Percentiles rank a stretch among this genome's conserved stretches.
Evolutionary conservation across 2,113 vertebrate genomes (phyloP).

Genomic region (Ibidorhyncha struthersii): DNA sequence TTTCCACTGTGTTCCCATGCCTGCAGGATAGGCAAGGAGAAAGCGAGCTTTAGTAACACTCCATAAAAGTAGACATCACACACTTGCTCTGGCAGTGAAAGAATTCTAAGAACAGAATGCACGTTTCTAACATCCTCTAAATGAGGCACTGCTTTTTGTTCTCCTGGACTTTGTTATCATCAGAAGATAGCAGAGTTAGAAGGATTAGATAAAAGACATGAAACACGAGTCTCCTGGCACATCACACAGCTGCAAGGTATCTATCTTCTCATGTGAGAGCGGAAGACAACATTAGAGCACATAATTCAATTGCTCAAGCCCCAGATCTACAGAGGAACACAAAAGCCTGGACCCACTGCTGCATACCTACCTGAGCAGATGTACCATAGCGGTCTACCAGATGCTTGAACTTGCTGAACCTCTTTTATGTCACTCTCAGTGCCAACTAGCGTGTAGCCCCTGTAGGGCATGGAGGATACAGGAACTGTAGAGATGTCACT

Average conservation of each 20-base stretch:
- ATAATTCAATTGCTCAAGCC: background rate
- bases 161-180: background rate
- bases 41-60: background rate
- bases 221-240: background rate
- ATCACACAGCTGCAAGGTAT: background rate
- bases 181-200: background rate
- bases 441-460: constrained; percentile 85
- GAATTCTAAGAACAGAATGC: background rate
- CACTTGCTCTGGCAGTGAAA: background rate
- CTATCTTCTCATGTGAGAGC: background rate
- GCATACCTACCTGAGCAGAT: constrained; percentile 88
- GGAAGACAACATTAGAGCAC: background rate
- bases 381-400: constrained; percentile 88
- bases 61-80: background rate
- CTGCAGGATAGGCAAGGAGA: constrained; percentile 61
- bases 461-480: constrained; percentile 82
- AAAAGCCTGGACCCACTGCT: background rate
- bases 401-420: constrained; percentile 76
- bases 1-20: constrained; percentile 95
- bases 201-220: background rate
- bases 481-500: constrained; percentile 80
- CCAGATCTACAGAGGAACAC: background rate
- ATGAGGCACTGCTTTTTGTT: background rate
- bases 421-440: constrained; percentile 73
- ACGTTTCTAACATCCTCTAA: background rate